These are phyloP conservation scores for Pteria penguin DNA, from an alignment of 2,888 invertebrate species.

Conservation along the genomic window DNA sequence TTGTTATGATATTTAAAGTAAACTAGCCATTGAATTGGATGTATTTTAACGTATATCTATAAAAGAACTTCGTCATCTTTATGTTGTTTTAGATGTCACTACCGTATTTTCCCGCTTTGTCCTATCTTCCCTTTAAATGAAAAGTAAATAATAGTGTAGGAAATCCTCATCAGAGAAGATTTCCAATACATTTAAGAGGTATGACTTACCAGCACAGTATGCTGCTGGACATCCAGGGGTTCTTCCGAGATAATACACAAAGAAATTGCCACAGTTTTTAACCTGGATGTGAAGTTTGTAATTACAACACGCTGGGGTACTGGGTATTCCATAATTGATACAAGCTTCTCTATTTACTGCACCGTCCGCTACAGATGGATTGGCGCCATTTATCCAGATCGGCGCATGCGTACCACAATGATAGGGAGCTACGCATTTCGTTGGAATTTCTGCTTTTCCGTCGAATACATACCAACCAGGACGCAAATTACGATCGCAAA, in stretches of 20 bases:
- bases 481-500: constrained; percentile 20
- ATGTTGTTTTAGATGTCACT: too few species aligned
- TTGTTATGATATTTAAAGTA: too few species aligned
- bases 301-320: constrained; percentile 23
- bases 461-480: constrained; percentile 35
- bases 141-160: too few species aligned
- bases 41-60: too few species aligned
- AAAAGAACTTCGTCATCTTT: too few species aligned
- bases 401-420: constrained; percentile 41
- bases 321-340: constrained; percentile 12
- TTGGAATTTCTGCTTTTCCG: constrained; percentile 31
- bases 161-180: too few species aligned
- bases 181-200: too few species aligned
- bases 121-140: too few species aligned
- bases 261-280: constrained; percentile 30
- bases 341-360: constrained; percentile 30
- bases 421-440: constrained; percentile 29
- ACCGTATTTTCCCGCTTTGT: too few species aligned
- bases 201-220: constrained; percentile 30
- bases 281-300: constrained; percentile 20
- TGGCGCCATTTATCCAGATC: constrained; percentile 27
- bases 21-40: too few species aligned
- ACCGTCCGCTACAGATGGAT: constrained; percentile 32
- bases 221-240: constrained; percentile 27
- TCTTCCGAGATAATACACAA: constrained; percentile 21